Evolutionary conservation across 2,888 invertebrate genomes (phyloP), one percentile per base, ranked within the genome.

Genomic region (Abrostola triplasia): DNA sequence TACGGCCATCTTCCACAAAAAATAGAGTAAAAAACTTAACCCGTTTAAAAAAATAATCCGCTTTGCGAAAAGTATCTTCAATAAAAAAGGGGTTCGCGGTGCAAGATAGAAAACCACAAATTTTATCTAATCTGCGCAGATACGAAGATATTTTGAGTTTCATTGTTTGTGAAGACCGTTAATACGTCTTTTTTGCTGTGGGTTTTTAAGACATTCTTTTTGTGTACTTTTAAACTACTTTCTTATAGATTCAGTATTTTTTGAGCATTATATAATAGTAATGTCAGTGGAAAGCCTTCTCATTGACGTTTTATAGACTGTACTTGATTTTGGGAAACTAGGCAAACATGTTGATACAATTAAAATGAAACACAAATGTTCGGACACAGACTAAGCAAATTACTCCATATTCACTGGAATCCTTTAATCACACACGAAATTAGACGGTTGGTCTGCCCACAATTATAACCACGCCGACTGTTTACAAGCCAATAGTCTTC

Each of bases 41-140:
- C 90, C 87, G 53, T 85, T 89, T 86, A 81, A 91, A 92, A 89
- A 90, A 90, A 87, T 92, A 92, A 93, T 92, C 93, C 87, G 90
- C 92, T 93, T 92, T 89, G 89, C 89, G 72, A 88, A 92, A 88
- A 85, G 87, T 84, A 87, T 75, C 70, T 72, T 71, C 64, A 64
- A 74, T 83, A 81, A 79, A 87, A 87, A 90, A 91, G 86, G 87
- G 89, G 86, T 88, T 85, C 73, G 85, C 87, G 87, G 86, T 84
- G 77, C 66, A 66, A 64, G 78, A 76, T 82, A 79, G 82, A 79
- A 82, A 86, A 90, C 92, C 91, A 83, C 91, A 88, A 84, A 82
- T 80, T 85, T 87, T 89, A 87, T 86, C 85, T 90, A 87, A 90
- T 90, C 88, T 87, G 67, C 54, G 61, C 54, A 76, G 77, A 80